Evolutionary conservation across 2,888 invertebrate species (phyloP), one percentile per base, ranked within the genome.

Genomic region (Caenorhabditis parvicauda): DNA sequence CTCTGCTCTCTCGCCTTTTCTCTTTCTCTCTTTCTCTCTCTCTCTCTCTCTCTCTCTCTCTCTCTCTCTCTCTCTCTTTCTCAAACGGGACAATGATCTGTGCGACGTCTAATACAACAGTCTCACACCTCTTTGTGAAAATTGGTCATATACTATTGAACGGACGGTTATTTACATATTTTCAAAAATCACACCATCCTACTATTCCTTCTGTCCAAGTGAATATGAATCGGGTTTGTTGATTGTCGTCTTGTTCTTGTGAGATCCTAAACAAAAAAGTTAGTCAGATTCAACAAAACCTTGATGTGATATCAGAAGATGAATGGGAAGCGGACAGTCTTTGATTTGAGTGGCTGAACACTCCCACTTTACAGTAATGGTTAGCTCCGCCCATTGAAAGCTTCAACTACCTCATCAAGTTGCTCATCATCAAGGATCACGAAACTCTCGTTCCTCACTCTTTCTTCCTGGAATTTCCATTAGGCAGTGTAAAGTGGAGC

Each of bases 381-480:
- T 44, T 44, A 21, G 17, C 24, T 43, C 19, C 5, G 24, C 24
- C 24, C 5, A 7, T 12, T 6, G 9, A n/a, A n/a, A n/a, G 5
- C 24, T 43, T 43, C 44, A 7, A 39, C 44, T 14, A 32, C 41
- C 28, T 55, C 39, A 3, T 54, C 57, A 19, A 50, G 42, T 3
- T 52, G 37, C n/a, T 48, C 57, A 37, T 59, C 64, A 37, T 70
- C 66, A 21, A 70, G 64, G 0, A 74, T 72, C 0, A 72, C 61
- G 22, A 68, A 37, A 47, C 68, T 68, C 24, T 68, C 63, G 17
- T 59, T 43, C n/a, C 65, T 42, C n/a, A 63, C 65, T 28, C 53
- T 54, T 14, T 68, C 68, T 37, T 68, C 68, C 28, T 53, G 45
- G 17, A 54, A 12, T 41, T 12, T 12, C 17, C 7, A n/a, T 41